A percentile compares a stretch with the other conserved stretches of the same genome.
Evolutionary conservation across 2,797 vertebrate species (phyloP).

Genomic region (Coregonus sp.): DNA sequence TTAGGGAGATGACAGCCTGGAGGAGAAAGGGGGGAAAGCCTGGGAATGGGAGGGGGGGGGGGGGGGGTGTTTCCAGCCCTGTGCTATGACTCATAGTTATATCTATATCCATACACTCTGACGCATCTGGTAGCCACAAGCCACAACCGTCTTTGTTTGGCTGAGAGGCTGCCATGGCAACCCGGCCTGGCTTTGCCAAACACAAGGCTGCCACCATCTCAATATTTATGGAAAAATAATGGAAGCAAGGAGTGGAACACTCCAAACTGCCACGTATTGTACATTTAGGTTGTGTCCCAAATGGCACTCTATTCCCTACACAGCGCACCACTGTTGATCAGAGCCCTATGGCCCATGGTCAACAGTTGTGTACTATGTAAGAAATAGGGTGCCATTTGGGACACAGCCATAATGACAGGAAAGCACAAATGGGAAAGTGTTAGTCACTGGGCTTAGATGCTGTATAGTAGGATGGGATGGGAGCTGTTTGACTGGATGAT

Average conservation of each 20-base stretch:
- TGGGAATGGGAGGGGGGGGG: conserved; percentile 49
- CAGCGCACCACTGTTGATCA: background rate
- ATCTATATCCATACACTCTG: conserved; percentile 30
- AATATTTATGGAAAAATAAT: conserved; percentile 71
- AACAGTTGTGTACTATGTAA: background rate
- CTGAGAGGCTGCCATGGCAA: conserved; percentile 52
- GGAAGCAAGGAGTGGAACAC: conserved; percentile 33
- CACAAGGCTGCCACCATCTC: conserved; percentile 36
- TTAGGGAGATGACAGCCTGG: conserved; percentile 40
- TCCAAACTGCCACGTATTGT: conserved; percentile 69
- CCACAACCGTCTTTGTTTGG: conserved; percentile 58
- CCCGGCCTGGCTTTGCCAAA: conserved; percentile 54
- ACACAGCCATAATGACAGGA: conserved; percentile 30
- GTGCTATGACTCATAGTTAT: conserved; percentile 57
- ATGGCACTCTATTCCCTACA: background rate
- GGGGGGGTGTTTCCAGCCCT: conserved; percentile 24
- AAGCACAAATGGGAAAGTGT: conserved; percentile 64
- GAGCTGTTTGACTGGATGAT: conserved; percentile 20
- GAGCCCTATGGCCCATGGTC: background rate
- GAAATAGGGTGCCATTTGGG: background rate
- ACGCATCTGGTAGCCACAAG: conserved; percentile 54
- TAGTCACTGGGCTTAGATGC: conserved; percentile 62
- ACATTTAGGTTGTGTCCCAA: conserved; percentile 9
- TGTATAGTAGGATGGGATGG: conserved; percentile 48
- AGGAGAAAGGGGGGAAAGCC: conserved; percentile 41